These are phyloP conservation scores for Lophius piscatorius DNA, from an alignment of 2,113 vertebrate genomes.

Conservation along the genomic window DNA sequence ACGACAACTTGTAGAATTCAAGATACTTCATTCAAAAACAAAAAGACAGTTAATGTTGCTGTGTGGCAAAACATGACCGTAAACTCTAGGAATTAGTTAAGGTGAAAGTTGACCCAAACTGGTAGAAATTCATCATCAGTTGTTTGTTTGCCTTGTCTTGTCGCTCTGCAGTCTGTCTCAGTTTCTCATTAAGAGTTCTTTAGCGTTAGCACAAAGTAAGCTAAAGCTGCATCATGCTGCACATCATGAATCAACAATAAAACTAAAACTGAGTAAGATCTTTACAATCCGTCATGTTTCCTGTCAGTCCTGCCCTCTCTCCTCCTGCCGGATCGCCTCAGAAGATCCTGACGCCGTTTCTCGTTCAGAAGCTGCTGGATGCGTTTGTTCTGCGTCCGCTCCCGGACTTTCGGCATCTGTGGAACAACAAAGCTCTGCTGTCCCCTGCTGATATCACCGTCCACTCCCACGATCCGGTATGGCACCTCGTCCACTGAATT, in stretches of 20 bases:
- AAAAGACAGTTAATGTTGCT: background rate
- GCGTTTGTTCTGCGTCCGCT: slow-evolving; percentile 91
- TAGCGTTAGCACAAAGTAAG: slow-evolving; percentile 11
- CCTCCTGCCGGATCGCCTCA: slow-evolving; percentile 69
- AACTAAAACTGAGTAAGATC: background rate
- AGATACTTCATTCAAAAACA: background rate
- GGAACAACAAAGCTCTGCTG: slow-evolving; percentile 84
- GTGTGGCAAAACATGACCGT: background rate
- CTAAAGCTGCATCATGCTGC: slow-evolving; percentile 2
- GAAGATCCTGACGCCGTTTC: slow-evolving; percentile 72
- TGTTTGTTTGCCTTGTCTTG: background rate
- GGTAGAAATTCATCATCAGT: background rate
- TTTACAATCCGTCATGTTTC: slow-evolving; percentile 9
- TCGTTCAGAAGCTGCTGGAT: slow-evolving; percentile 93
- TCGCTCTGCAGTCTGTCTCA: background rate
- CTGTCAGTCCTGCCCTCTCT: slow-evolving; percentile 18
- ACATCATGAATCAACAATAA: background rate
- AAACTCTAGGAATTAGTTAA: background rate
- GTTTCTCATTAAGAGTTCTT: slow-evolving; percentile 12
- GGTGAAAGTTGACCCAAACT: background rate
- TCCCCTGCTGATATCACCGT: slow-evolving; percentile 67
- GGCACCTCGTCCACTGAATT: slow-evolving; percentile 84
- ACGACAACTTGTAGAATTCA: background rate
- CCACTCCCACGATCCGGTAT: slow-evolving; percentile 81
- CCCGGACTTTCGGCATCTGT: slow-evolving; percentile 74